Evolutionary conservation across 2,888 invertebrate genomes (phyloP).

Genomic region (Timema cristinae): DNA sequence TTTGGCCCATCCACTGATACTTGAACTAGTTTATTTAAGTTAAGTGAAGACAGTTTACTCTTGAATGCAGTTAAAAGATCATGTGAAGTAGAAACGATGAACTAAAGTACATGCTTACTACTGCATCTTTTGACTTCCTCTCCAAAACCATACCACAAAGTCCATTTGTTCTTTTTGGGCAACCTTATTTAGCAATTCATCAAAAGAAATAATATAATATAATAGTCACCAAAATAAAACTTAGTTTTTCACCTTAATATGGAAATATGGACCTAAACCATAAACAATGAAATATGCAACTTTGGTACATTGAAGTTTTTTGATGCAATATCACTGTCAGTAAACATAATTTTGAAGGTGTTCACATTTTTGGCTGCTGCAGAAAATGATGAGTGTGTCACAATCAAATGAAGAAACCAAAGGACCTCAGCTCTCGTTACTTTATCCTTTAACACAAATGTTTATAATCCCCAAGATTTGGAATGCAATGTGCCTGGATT

Average conservation of each 20-base stretch:
- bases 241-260: neutral
- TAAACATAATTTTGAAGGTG: slow-evolving; percentile 13
- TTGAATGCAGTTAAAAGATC: neutral
- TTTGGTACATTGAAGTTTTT: neutral
- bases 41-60: neutral
- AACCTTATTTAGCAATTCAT: too few relatives aligned
- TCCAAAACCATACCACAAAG: neutral
- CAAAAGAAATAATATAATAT: too few relatives aligned
- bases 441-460: neutral
- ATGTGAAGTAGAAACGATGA: slow-evolving; percentile 3
- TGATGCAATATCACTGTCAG: slow-evolving; percentile 13
- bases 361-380: slow-evolving; percentile 1
- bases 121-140: neutral
- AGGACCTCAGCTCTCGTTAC: slow-evolving; percentile 3
- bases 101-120: neutral
- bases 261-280: slow-evolving; percentile 8
- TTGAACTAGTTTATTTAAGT: slow-evolving; percentile 2
- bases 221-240: neutral
- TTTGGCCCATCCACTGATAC: slow-evolving; percentile 11
- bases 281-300: neutral
- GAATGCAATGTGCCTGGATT: too few relatives aligned
- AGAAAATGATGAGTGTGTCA: slow-evolving; percentile 8
- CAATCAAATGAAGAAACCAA: neutral
- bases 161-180: too few relatives aligned
- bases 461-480: neutral